phyloP scores from a whole-genome alignment of 2,797 vertebrate species.

The Eupleurogrammus muticus region DNA sequence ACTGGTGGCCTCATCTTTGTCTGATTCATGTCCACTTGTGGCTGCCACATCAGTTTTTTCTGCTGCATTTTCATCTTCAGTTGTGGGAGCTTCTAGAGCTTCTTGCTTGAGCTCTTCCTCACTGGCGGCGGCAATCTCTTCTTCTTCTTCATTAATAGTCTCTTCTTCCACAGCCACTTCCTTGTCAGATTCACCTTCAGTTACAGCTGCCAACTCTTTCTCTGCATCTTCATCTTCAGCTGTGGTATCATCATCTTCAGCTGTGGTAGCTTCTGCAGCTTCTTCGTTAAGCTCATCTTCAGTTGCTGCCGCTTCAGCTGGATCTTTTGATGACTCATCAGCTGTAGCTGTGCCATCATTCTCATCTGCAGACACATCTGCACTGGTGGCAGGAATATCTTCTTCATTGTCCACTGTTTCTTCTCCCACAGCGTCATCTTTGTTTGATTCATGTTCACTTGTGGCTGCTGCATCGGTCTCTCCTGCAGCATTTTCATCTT shows the following conservation, averaged over 20 bases:
- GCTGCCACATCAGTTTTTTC: neutral
- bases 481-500: constrained; percentile 26
- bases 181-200: neutral
- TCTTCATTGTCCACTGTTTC: neutral
- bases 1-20: constrained; percentile 8
- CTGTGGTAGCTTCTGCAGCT: constrained; percentile 12
- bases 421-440: constrained; percentile 33
- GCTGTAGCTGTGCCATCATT: neutral
- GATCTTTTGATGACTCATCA: constrained; percentile 16
- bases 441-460: constrained; percentile 42
- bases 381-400: neutral
- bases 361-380: constrained; percentile 2
- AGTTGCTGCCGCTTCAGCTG: constrained; percentile 3
- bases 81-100: neutral
- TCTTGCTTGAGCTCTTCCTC: constrained; percentile 31
- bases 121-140: constrained; percentile 18
- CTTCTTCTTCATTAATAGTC: neutral
- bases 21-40: constrained; percentile 13
- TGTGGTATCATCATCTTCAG: neutral
- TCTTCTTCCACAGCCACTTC: constrained; percentile 13
- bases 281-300: constrained; percentile 9
- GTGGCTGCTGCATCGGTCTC: constrained; percentile 12
- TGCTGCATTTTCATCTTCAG: constrained; percentile 17
- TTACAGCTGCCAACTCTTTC: constrained; percentile 20
- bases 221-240: neutral